These are phyloP conservation scores for Stichodactyla helianthus DNA, from an alignment of 64 coral and sea anemone genomes.

Conservation along the genomic window DNA sequence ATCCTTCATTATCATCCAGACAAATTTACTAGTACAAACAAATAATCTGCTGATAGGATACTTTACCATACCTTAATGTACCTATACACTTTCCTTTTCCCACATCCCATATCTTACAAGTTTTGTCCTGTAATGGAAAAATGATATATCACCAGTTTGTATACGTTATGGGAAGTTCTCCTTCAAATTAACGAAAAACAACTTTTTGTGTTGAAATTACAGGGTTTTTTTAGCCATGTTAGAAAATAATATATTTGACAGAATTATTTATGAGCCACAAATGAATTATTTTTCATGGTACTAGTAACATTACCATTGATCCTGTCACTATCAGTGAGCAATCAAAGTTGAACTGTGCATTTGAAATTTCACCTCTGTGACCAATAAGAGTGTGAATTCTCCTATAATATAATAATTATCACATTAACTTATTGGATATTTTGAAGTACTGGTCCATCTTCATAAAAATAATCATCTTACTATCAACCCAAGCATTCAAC, in stretches of 20 bases:
- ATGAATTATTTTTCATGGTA: neutral
- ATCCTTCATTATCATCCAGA: too few species aligned
- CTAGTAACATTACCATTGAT: constrained; percentile 70
- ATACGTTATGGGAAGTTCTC: too few species aligned
- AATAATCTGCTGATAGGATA: neutral
- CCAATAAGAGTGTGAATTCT: constrained; percentile 86
- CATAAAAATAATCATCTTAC: too few species aligned
- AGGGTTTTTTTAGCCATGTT: too few species aligned
- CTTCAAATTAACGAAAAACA: too few species aligned
- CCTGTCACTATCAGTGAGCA: constrained; percentile 91
- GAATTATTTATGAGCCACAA: neutral
- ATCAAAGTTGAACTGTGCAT: constrained; percentile 99
- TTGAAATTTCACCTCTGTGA: constrained; percentile 97
- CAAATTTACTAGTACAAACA: too few species aligned
- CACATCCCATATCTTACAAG: constrained; percentile 97
- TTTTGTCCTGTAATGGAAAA: constrained; percentile 70
- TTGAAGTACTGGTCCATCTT: too few species aligned
- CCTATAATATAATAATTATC: constrained; percentile 9
- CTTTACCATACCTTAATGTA: constrained; percentile 73
- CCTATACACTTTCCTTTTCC: constrained; percentile 88
- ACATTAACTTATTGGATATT: neutral
- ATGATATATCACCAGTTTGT: neutral
- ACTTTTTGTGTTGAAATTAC: too few species aligned
- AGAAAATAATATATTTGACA: too few species aligned
- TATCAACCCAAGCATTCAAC: too few species aligned